These are phyloP conservation scores for Callithrix jacchus DNA, from an alignment of 2,113 vertebrate genomes.

Conservation along the genomic window DNA sequence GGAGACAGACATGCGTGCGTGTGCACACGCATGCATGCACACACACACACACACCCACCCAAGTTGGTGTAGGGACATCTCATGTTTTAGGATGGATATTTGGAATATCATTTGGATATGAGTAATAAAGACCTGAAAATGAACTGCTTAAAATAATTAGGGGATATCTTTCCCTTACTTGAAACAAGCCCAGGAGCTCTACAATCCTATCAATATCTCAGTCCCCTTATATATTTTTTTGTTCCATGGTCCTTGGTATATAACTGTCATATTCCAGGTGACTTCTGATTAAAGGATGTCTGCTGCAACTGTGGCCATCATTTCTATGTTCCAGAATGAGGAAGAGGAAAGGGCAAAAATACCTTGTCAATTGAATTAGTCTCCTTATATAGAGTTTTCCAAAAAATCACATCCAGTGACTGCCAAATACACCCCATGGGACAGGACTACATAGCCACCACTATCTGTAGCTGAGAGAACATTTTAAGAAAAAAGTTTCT, in stretches of 20 bases:
- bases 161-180: neutral
- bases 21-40: too few species aligned
- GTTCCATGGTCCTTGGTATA: neutral
- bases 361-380: neutral
- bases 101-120: slow-evolving; percentile 23
- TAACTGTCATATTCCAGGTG: neutral
- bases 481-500: slow-evolving; percentile 16
- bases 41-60: too few species aligned
- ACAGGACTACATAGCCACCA: neutral
- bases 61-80: neutral
- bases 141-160: slow-evolving; percentile 29
- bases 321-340: slow-evolving; percentile 8
- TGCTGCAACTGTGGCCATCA: neutral
- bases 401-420: neutral
- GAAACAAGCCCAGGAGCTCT: neutral
- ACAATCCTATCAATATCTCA: neutral
- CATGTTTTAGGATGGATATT: neutral
- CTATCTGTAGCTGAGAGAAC: neutral
- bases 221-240: neutral
- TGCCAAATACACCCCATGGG: neutral
- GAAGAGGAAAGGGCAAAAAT: slow-evolving; percentile 22
- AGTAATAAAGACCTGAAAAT: slow-evolving; percentile 45
- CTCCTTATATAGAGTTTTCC: neutral
- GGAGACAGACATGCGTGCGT: neutral
- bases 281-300: neutral